Base-by-base conservation (phyloP, 2,797 vertebrate species). In the Threskiornis aethiopicus region DNA sequence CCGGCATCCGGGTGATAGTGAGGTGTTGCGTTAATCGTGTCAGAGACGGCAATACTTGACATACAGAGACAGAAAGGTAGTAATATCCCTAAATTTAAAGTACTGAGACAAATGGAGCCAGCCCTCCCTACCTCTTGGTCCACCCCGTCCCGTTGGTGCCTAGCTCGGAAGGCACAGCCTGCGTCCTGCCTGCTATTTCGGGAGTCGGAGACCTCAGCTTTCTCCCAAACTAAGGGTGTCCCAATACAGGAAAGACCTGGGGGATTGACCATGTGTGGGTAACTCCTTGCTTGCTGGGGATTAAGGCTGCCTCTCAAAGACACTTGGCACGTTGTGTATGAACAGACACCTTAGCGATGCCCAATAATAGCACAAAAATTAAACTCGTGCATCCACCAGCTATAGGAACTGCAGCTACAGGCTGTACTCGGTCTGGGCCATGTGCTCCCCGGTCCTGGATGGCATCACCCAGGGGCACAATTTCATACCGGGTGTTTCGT, bases 1-100 rank as follows among this genome's bases (percentile, higher is more conserved):
- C 11, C 0, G 1, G 39, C 5, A 76, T 18, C 59, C 6, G 0
- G 7, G 25, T 5, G 33, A 6, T 2, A 7, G 15, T 0, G 55
- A 29, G 57, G 42, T 4, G 58, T 6, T 3, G 7, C 17, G 1
- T 37, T 14, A 20, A 5, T 28, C 0, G 0, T 14, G 52, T 16
- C 79, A 9, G 35, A 12, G 6, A 4, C 2, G 82, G 33, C 78
- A 29, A 2, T 4, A 1, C 10, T 6, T 37, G 41, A 11, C 22
- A 3, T 0, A 2, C 0, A 28, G 64, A 31, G 58, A 7, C 14
- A 22, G 0, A 33, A 16, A 15, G 24, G 20, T 4, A 22, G 77
- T 8, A 24, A 18, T 9, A 21, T 5, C 54, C 59, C 78, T 15
- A 24, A 3, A 9, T n/a, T 15, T 16, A 3, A 19, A 57, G 37